Base-by-base conservation (phyloP, 2,888 invertebrate species). In the Saturnia japonica region DNA sequence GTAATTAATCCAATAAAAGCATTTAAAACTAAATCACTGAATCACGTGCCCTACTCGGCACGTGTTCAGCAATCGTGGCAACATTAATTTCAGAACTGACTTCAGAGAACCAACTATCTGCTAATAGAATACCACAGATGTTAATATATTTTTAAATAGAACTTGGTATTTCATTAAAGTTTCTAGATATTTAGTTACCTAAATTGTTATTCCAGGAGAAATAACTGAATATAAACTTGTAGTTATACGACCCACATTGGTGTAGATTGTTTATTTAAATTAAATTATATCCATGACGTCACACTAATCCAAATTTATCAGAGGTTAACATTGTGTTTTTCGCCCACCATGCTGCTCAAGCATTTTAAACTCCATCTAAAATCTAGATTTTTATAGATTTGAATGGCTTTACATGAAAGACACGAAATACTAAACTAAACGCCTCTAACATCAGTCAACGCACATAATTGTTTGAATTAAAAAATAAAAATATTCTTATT, bases 201-300 rank as follows among this genome's bases (percentile, higher is more conserved):
- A 34, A 40, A n/a, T 8, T 40, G 40, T 40, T 64, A 40, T 64
- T 40, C n/a, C 34, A 64, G 19, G n/a, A 34, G n/a, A 40, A 40
- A 9, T 3, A 40, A 11, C n/a, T 11, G 11, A 40, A 19, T 40
- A 40, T 40, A 40, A 64, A 62, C 62, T 62, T 34, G 64, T 22
- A 64, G 40, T 40, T 40, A 64, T 40, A 40, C 40, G 19, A 40
- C 40, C 19, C 64, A 40, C 40, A 64, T 64, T n/a, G 64, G 11
- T 64, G 40, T 11, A 40, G 40, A 40, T n/a, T 64, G 64, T 64
- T 64, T 64, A 64, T 64, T 64, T 9, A n/a, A 64, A 64, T 64
- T 64, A n/a, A 64, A 64, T 64, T 64, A n/a, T 40, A 40, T 64
- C 19, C 19, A 64, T 64, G 64, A 64, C 64, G 64, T 64, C 64